Conservation (phyloP, 2,797 vertebrate genomes). For the Sebastes trivittatus region DNA sequence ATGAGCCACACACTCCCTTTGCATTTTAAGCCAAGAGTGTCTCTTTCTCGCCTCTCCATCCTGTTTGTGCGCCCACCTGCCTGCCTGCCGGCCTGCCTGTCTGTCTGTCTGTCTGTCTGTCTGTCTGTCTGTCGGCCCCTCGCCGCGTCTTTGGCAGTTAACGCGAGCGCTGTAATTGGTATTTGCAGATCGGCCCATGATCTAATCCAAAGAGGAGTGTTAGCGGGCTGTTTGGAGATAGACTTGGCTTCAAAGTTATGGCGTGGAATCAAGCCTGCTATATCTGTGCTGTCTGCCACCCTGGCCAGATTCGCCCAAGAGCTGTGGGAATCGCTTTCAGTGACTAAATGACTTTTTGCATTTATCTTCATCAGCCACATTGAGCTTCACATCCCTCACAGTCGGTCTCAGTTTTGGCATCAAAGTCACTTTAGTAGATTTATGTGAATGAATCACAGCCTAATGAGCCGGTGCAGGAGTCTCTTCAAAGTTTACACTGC, state of each 20-base stretch:
- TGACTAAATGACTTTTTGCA: constrained; percentile 61
- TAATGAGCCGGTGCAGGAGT: constrained; percentile 34
- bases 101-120: constrained; percentile 13
- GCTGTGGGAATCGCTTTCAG: constrained; percentile 61
- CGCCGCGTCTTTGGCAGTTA: constrained; percentile 59
- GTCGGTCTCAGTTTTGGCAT: constrained; percentile 46
- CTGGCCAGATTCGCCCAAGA: constrained; percentile 61
- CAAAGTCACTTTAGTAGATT: constrained; percentile 53
- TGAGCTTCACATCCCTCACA: constrained; percentile 58
- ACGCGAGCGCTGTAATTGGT: constrained; percentile 53
- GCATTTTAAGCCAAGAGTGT: constrained; percentile 1
- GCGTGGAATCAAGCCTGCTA: constrained; percentile 56
- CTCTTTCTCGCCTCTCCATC: background rate
- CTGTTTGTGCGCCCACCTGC: constrained; percentile 45
- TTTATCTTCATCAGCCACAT: constrained; percentile 75
- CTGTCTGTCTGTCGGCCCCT: constrained; percentile 29
- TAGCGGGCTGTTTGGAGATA: constrained; percentile 63
- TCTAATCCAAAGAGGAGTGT: constrained; percentile 66
- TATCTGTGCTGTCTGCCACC: constrained; percentile 66
- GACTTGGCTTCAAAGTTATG: constrained; percentile 71
- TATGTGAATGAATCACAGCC: constrained; percentile 50
- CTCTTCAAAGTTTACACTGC: constrained; percentile 40
- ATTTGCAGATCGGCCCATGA: constrained; percentile 58
- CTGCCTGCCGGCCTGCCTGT: constrained; percentile 29
- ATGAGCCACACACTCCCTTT: background rate